Evolutionary conservation across 2,797 vertebrate species (phyloP).

Genomic region (Melanogrammus aeglefinus): DNA sequence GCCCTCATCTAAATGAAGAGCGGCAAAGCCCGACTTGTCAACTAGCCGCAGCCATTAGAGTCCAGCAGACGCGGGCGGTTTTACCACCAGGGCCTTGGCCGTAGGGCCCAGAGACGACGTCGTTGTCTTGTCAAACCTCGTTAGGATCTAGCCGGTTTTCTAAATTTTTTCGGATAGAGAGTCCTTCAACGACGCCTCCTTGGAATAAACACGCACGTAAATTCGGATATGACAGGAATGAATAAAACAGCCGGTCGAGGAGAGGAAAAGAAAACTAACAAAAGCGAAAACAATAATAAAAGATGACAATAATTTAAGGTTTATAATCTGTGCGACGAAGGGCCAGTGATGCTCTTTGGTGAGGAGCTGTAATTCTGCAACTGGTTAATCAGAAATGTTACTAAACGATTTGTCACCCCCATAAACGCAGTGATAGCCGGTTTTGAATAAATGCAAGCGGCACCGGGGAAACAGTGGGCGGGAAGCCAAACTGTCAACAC

Average conservation of each 20-base stretch:
- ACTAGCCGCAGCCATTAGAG: slow-evolving; percentile 32
- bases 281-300: slow-evolving; percentile 27
- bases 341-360: slow-evolving; percentile 39
- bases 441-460: slow-evolving; percentile 61
- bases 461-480: slow-evolving; percentile 35
- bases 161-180: slow-evolving; percentile 63
- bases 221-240: slow-evolving; percentile 73
- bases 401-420: slow-evolving; percentile 47
- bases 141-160: slow-evolving; percentile 49
- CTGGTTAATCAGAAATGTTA: slow-evolving; percentile 69
- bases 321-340: slow-evolving; percentile 64
- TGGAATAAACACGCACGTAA: slow-evolving; percentile 65
- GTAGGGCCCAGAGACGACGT: slow-evolving; percentile 34
- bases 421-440: slow-evolving; percentile 45
- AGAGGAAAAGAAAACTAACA: slow-evolving; percentile 42
- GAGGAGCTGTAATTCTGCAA: slow-evolving; percentile 54
- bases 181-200: slow-evolving; percentile 45
- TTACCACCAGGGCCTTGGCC: slow-evolving; percentile 36
- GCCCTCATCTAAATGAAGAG: slow-evolving; percentile 34
- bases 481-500: slow-evolving; percentile 28
- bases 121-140: slow-evolving; percentile 53
- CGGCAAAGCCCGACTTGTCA: slow-evolving; percentile 37
- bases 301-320: slow-evolving; percentile 62
- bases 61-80: slow-evolving; percentile 23
- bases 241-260: slow-evolving; percentile 61